Evolutionary conservation across 2,888 invertebrate genomes (phyloP), one percentile per base, ranked within the genome.

Genomic region (Xanthia togata): DNA sequence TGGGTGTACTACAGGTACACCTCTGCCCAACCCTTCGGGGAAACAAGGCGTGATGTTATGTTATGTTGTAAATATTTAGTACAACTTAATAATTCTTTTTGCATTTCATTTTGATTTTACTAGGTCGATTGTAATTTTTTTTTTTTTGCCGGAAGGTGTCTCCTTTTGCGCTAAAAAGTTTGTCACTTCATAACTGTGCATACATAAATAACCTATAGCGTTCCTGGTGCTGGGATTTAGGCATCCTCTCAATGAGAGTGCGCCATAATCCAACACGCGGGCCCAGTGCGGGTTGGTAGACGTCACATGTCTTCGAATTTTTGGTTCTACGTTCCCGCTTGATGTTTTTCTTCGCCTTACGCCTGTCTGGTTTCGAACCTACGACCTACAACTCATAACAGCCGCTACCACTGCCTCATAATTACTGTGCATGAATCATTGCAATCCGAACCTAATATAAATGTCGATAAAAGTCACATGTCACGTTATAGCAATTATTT

Each of bases 401-500:
- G 50, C 20, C 20, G 6, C 20, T 50, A 50, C 47, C 50, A 50
- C 50, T 50, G 50, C 50, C 50, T 47, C 17, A 6, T 47, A 47
- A 47, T 31, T 31, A 31, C 53, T n/a, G n/a, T 6, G 26, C n/a
- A 26, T 31, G 31, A 8, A 59, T 59, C 20, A 31, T 59, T 31
- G 26, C 20, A 69, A 75, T 57, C 59, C 68, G 23, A 59, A 55
- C 44, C 47, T 38, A 59, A 57, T 12, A 17, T 23, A 0, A 14
- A 41, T 57, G 2, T 0, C 1, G 0, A 50, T 59, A 50, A 65
- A 41, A 44, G 14, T 55, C 11, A 75, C 17, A 53, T 20, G 20
- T 44, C 41, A 60, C n/a, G 8, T 53, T 41, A 31, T 31, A 62
- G 23, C 12, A 57, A 26, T 57, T 35, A 44, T 17, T 90, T 94